phyloP scores from a whole-genome alignment of 2,113 vertebrate genomes.

The Cheilinus undulatus region DNA sequence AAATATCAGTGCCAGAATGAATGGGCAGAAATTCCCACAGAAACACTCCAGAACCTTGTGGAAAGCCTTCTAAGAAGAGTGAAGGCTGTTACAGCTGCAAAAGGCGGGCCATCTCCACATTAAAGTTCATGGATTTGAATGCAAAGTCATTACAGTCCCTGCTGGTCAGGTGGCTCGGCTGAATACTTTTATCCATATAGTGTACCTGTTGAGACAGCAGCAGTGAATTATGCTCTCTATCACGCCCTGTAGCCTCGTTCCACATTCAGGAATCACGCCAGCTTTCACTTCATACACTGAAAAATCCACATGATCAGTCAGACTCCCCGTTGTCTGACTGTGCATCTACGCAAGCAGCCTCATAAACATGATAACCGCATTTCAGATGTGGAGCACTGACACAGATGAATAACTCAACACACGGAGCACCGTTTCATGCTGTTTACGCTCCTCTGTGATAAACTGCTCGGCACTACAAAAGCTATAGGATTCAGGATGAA shows the following conservation, averaged over 20 bases:
- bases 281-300: not conserved
- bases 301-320: not conserved
- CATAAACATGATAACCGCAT: slow-evolving; percentile 20
- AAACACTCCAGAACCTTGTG: no score
- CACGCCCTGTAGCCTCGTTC: slow-evolving; percentile 4
- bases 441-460: slow-evolving; percentile 25
- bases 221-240: not conserved
- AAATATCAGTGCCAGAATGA: no score
- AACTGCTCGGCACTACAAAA: not conserved
- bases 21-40: no score
- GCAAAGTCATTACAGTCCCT: no score
- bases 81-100: no score
- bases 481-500: slow-evolving; percentile 1
- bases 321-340: not conserved
- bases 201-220: no score
- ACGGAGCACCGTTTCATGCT: not conserved
- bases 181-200: no score
- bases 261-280: not conserved
- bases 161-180: no score
- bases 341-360: slow-evolving; percentile 1
- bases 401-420: slow-evolving; percentile 15
- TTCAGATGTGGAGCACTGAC: slow-evolving; percentile 11
- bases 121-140: no score
- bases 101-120: no score
- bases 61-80: no score